These are phyloP conservation scores for Torymus tubicola DNA, from an alignment of 2,888 invertebrate species.

Conservation along the genomic window DNA sequence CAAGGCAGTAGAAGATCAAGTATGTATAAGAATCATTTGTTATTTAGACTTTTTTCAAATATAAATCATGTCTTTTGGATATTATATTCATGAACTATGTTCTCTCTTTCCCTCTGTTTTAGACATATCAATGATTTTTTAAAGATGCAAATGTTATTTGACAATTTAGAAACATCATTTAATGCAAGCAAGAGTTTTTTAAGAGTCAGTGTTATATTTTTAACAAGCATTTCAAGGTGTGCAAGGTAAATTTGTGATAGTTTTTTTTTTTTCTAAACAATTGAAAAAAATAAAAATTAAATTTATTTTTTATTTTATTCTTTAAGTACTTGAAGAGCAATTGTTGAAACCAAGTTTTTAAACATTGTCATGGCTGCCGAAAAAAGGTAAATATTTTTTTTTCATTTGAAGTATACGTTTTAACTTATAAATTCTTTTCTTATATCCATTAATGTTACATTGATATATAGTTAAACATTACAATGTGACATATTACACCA, in stretches of 20 bases:
- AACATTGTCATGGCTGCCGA: slow-evolving; percentile 40
- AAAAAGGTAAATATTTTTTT: slow-evolving; percentile 41
- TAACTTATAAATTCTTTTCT: too few relatives aligned
- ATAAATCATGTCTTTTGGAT: too few relatives aligned
- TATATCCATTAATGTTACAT: too few relatives aligned
- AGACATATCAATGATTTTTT: slow-evolving; percentile 34
- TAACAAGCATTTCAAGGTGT: background rate
- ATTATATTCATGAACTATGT: background rate
- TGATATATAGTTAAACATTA: too few relatives aligned
- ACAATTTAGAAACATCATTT: background rate
- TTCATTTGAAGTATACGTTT: background rate
- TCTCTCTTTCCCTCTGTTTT: slow-evolving; percentile 14
- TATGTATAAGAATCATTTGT: too few relatives aligned
- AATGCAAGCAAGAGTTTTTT: background rate
- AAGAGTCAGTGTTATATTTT: background rate
- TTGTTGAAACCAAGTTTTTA: background rate
- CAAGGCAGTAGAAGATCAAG: too few relatives aligned
- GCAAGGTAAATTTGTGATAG: slow-evolving; percentile 9
- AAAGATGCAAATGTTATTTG: slow-evolving; percentile 46
- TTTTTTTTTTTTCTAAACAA: background rate
- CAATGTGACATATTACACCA: too few relatives aligned
- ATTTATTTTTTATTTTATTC: slow-evolving; percentile 17
- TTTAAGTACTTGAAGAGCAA: slow-evolving; percentile 6
- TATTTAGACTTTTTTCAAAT: too few relatives aligned
- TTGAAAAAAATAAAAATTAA: background rate